Conservation (phyloP, 2,113 vertebrate species). For the Nannospalax galili region DNA sequence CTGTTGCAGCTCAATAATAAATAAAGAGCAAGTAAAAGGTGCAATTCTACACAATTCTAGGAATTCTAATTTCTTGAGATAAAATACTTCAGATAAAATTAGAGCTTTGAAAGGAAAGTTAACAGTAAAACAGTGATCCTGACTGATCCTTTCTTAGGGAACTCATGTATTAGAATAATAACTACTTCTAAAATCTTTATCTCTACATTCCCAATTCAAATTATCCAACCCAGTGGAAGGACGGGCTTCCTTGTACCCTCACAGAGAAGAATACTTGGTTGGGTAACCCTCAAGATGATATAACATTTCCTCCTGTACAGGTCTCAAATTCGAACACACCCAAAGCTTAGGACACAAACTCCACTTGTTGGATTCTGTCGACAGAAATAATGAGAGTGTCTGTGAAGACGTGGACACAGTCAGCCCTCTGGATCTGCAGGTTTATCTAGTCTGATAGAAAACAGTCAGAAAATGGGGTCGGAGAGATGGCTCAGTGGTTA, state of each 20-base stretch:
- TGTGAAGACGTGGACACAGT: neutral
- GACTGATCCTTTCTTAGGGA: neutral
- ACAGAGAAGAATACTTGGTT: neutral
- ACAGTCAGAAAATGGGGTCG: neutral
- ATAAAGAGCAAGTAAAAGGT: slow-evolving; percentile 55
- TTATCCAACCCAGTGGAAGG: neutral
- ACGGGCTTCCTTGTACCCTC: neutral
- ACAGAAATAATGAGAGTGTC: neutral
- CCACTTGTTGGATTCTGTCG: neutral
- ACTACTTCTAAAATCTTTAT: slow-evolving; percentile 1
- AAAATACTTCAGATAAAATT: slow-evolving; percentile 49
- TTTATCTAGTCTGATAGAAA: neutral
- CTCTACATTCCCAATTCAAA: neutral
- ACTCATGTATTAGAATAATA: neutral
- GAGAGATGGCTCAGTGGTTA: too few species aligned
- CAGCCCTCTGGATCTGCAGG: neutral
- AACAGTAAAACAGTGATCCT: slow-evolving; percentile 55
- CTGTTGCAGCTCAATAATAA: slow-evolving; percentile 38
- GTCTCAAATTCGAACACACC: slow-evolving; percentile 1
- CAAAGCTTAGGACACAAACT: neutral
- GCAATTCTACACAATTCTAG: slow-evolving; percentile 16
- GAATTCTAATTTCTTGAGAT: slow-evolving; percentile 52
- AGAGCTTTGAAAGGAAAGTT: slow-evolving; percentile 58
- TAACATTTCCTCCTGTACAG: neutral
- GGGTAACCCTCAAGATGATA: neutral